phyloP scores from a whole-genome alignment of 2,888 invertebrate genomes.

The Eueremaeus valkanovi region DNA sequence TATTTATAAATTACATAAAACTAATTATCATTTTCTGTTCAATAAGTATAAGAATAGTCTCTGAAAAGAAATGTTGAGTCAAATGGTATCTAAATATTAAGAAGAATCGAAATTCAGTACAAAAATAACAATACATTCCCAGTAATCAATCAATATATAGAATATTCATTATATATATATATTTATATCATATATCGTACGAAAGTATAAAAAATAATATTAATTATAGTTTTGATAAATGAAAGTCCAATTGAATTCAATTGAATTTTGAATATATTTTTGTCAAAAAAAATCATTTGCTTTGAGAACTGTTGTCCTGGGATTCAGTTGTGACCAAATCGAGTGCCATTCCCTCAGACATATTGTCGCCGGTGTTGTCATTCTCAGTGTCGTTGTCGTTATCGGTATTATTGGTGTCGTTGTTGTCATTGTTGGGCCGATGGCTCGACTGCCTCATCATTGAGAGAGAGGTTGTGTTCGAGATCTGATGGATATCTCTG shows the following conservation, averaged over 20 bases:
- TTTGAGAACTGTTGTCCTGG: constrained; percentile 8
- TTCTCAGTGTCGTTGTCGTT: background rate
- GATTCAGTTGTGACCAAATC: constrained; percentile 24
- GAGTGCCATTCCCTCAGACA: background rate
- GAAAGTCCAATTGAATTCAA: background rate
- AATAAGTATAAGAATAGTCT: constrained; percentile 6
- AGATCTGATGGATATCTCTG: constrained; percentile 39
- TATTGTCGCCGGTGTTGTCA: background rate
- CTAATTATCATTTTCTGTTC: background rate
- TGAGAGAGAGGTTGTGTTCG: constrained; percentile 14
- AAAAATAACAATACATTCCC: constrained; percentile 8
- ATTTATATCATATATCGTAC: no score
- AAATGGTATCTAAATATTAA: background rate
- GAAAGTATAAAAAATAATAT: no score
- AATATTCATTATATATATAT: background rate
- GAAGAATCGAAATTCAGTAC: background rate
- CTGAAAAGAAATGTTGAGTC: background rate
- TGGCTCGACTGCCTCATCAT: background rate
- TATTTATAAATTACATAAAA: background rate
- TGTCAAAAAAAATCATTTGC: background rate
- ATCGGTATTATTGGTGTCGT: background rate
- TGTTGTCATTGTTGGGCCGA: no score
- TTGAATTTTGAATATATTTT: background rate
- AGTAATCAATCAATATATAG: background rate
- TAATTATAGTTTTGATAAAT: no score